Base-by-base conservation (phyloP, 2,888 invertebrate species). In the Diploptera punctata region DNA sequence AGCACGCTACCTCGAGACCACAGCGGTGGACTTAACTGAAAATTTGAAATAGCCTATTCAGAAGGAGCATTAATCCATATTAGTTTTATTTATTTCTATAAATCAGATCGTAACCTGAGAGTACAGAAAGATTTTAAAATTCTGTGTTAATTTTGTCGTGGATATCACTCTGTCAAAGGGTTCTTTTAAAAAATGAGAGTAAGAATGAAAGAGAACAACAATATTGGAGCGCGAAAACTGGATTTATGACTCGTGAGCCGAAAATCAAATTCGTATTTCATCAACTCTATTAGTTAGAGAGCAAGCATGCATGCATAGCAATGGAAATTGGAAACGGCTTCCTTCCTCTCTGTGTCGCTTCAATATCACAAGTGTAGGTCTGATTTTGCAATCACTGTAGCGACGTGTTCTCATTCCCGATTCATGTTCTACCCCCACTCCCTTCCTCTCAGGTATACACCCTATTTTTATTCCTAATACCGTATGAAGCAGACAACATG, bases 311-410 rank as follows among this genome's bases (percentile, higher is more conserved):
- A 29, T 57, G 24, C 29, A n/a, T 29, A 29, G 29, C 29, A 38
- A 19, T 24, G 19, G 65, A 44, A 44, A 65, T 65, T 24, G 65
- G 44, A 26, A 44, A 13, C 19, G 2, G 18, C 26, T 5, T 44
- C 19, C 5, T 31, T 10, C 18, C 49, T 18, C 47, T 26, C 47
- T 26, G 1, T 0, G 9, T 16, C 62, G 33, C n/a, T 29, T 33
- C 10, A n/a, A 1, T 21, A 3, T 10, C 18, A 33, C 26, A 18
- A 60, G 31, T 60, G 61, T 31, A 47, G 18, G 44, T 16, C 52
- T 68, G 54, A 68, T 68, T 68, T 31, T 68, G 24, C 54, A 68
- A 68, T 68, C 52, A 68, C 68, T 9, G 52, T 47, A 31, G 68
- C 47, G 16, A 54, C 52, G 54, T 68, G 65, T 24, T 65, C 65